Conservation (phyloP, 2,113 vertebrate genomes). For the Puffinus mauretanicus region DNA sequence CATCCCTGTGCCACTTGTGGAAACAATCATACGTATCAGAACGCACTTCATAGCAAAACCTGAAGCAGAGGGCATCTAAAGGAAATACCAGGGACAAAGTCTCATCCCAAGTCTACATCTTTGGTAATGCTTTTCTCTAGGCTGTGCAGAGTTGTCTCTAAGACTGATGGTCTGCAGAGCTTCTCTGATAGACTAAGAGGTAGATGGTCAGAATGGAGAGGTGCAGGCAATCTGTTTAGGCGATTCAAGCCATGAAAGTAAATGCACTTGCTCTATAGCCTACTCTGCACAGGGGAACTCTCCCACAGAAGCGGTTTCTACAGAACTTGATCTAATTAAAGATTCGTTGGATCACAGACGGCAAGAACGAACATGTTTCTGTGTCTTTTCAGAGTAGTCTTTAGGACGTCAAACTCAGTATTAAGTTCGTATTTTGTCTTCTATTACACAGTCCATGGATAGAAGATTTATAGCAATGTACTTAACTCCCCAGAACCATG, state of each 20-base stretch:
- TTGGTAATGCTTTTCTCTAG: neutral
- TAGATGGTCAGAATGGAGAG: neutral
- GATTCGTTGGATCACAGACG: neutral
- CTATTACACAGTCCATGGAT: neutral
- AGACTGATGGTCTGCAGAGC: neutral
- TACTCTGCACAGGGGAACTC: neutral
- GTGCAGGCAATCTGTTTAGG: neutral
- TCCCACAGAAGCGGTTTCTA: neutral
- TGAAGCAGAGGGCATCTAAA: neutral
- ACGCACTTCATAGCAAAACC: neutral
- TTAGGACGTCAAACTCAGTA: neutral
- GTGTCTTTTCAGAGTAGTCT: neutral
- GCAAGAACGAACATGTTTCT: neutral
- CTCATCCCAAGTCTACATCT: neutral
- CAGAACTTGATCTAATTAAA: constrained; percentile 29
- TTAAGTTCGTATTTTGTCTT: neutral
- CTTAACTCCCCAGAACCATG: neutral
- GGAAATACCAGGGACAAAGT: neutral
- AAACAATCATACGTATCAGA: neutral
- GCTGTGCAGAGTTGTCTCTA: neutral
- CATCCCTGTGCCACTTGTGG: neutral
- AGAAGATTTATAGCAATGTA: neutral
- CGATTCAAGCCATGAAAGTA: neutral
- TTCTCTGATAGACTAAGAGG: neutral
- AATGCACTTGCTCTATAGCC: neutral